A percentile compares a stretch with the other conserved stretches of the same genome.
These are phyloP conservation scores for Diploptera punctata DNA, from an alignment of 2,888 invertebrate genomes.

Conservation along the genomic window DNA sequence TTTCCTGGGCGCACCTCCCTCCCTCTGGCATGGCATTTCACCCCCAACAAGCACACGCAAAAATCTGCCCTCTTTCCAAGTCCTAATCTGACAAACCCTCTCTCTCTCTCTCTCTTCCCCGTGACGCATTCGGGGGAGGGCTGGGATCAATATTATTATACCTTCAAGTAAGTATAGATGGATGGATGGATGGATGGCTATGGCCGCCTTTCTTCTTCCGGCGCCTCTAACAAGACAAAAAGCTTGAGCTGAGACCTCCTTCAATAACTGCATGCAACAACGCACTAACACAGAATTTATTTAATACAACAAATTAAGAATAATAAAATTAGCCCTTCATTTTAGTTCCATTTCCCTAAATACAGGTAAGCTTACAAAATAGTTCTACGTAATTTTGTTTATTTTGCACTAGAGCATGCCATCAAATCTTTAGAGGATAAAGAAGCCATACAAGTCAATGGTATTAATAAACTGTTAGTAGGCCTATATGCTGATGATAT, in stretches of 20 bases:
- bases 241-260: background rate
- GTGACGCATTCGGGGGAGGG: constrained; percentile 7
- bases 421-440: too few species aligned
- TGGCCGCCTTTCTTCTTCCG: constrained; percentile 5
- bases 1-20: constrained; percentile 41
- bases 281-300: too few species aligned
- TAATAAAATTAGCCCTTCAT: too few species aligned
- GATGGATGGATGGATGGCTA: constrained; percentile 14
- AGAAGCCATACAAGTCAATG: too few species aligned
- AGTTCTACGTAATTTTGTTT: too few species aligned
- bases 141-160: constrained; percentile 8
- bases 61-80: constrained; percentile 13
- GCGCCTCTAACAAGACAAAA: constrained; percentile 4
- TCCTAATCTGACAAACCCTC: constrained; percentile 14
- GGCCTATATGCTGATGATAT: too few species aligned
- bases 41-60: constrained; percentile 30
- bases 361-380: too few species aligned
- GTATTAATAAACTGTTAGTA: too few species aligned
- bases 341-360: too few species aligned
- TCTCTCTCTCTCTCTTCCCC: background rate
- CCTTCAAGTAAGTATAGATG: constrained; percentile 17
- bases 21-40: constrained; percentile 20
- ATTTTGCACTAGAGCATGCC: too few species aligned
- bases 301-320: too few species aligned
- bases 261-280: too few species aligned